A percentile compares a stretch with the other conserved stretches of the same genome.
Conservation (phyloP, 2,888 invertebrate genomes). For the Cataglyphis livida region DNA sequence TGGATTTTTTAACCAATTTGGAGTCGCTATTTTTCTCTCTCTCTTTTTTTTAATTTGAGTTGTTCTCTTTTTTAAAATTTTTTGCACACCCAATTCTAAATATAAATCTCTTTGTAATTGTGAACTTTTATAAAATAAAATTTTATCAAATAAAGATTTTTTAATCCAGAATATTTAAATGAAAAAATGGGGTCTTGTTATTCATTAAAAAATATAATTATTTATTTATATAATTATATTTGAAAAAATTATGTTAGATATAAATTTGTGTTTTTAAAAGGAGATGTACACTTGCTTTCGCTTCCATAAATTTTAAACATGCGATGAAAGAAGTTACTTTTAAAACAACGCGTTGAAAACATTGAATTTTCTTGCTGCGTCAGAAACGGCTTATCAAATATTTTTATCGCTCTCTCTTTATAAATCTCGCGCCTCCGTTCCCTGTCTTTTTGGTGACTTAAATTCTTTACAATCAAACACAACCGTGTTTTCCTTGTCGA, state of each 20-base stretch:
- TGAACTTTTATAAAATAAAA: neutral
- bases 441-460: neutral
- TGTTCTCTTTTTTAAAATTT: neutral
- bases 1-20: neutral
- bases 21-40: neutral
- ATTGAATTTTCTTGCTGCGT: slow-evolving; percentile 33
- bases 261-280: neutral
- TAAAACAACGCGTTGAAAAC: slow-evolving; percentile 10
- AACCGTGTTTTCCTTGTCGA: neutral
- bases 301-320: neutral
- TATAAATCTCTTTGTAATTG: neutral
- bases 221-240: neutral
- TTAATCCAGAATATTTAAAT: neutral
- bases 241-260: neutral
- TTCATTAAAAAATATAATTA: neutral
- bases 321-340: neutral
- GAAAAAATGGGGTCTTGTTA: neutral
- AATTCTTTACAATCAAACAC: neutral
- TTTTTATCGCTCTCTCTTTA: slow-evolving; percentile 29
- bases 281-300: neutral
- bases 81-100: neutral
- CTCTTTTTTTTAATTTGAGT: neutral
- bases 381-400: slow-evolving; percentile 22
- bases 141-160: neutral
- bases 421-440: slow-evolving; percentile 4